Evolutionary conservation across 2,888 invertebrate species (phyloP), one percentile per base, ranked within the genome.

Genomic region (Euplexia lucipara): DNA sequence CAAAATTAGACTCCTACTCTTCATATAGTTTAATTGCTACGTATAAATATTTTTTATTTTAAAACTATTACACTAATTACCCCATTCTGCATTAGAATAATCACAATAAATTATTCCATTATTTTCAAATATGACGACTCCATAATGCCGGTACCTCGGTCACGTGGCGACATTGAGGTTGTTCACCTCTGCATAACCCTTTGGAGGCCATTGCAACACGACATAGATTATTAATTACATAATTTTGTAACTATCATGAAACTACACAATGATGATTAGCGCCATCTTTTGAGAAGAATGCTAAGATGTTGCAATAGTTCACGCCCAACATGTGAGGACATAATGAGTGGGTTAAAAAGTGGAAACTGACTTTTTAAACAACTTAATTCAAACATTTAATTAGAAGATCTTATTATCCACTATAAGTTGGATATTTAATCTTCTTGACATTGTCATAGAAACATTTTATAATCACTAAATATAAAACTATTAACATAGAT

Each of bases 201-300:
- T 67, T 51, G 32, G 37, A 67, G 30, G 45, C 45, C 20, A 67
- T 39, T 49, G 7, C 44, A 59, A 59, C 37, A 26, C 16, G 10
- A 37, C 37, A 57, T 39, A 39, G 1, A 37, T n/a, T 37, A 48
- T 8, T 32, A 49, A 66, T 67, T 49, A 58, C 22, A 68, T 66
- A 53, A 37, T 64, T 32, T 34, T 34, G 14, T n/a, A 18, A 22
- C 18, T 65, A 66, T 16, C 26, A 18, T 16, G 16, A 34, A 20
- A 42, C 32, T 48, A 52, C 42, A 34, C 30, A 47, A 44, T 49
- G 41, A 16, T 52, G 56, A 63, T 42, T 41, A 71, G 80, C 82
- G 82, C 80, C 78, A 75, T 70, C 70, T 79, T 35, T 53, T 47
- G 59, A 66, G 22, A 60, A 73, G 57, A 52, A 70, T 63, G 52